Percentiles rank a stretch among this genome's conserved stretches.
Conservation (phyloP, 2,888 invertebrate species). For the Acholoe squamosa region DNA sequence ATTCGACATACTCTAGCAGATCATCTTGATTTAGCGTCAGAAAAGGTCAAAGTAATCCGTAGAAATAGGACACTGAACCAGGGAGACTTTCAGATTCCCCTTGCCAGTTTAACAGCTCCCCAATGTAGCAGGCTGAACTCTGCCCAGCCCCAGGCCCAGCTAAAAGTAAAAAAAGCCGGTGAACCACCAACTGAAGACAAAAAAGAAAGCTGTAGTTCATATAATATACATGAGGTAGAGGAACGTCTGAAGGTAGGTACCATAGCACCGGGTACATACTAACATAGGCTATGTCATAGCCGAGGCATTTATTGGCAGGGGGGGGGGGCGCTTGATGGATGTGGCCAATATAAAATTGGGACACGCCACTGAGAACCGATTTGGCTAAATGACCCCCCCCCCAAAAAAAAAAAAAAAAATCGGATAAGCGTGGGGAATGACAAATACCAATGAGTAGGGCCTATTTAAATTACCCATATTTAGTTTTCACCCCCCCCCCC, state of each 20-base stretch:
- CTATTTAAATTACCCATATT: no score
- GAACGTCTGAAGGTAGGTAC: not conserved
- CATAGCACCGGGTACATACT: no score
- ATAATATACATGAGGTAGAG: not conserved
- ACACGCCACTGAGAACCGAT: no score
- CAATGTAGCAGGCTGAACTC: not conserved
- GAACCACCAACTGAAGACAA: not conserved
- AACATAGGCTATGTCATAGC: no score
- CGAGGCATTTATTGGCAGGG: no score
- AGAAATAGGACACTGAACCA: slow-evolving; percentile 17
- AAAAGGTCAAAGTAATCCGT: slow-evolving; percentile 30
- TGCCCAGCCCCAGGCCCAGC: not conserved
- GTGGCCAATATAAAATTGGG: no score
- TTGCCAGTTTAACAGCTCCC: not conserved
- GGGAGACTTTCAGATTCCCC: slow-evolving; percentile 30
- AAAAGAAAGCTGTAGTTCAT: not conserved
- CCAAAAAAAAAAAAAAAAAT: no score
- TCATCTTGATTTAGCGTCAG: not conserved
- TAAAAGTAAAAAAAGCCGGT: not conserved
- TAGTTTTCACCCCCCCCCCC: no score
- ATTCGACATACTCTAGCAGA: not conserved
- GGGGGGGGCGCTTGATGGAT: not conserved
- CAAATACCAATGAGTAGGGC: no score
- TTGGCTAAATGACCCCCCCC: no score
- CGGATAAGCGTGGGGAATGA: no score